These are phyloP conservation scores for Vulpes vulpes DNA, from an alignment of 2,113 vertebrate genomes.

Conservation along the genomic window DNA sequence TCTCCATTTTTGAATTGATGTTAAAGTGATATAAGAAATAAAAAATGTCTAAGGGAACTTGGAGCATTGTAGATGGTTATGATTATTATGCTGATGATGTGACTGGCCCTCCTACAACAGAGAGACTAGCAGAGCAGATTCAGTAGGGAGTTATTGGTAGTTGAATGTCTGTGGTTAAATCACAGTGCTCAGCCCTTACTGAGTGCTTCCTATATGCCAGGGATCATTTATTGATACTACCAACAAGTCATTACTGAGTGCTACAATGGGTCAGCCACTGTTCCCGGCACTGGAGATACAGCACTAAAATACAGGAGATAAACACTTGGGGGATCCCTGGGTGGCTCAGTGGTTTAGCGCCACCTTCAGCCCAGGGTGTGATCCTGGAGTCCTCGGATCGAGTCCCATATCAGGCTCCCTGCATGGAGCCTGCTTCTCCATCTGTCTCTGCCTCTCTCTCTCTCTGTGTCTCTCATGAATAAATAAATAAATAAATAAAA, in stretches of 20 bases:
- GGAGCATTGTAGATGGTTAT: not conserved
- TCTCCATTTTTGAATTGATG: not conserved
- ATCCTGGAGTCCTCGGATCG: no score
- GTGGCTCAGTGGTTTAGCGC: no score
- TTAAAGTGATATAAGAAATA: not conserved
- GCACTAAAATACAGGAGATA: not conserved
- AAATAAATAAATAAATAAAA: no score
- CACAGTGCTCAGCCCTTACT: not conserved
- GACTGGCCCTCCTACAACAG: not conserved
- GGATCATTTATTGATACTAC: not conserved
- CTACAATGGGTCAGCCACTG: not conserved
- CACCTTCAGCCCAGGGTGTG: no score
- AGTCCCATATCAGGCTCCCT: no score
- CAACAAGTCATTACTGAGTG: not conserved
- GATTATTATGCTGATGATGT: not conserved
- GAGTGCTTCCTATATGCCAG: not conserved
- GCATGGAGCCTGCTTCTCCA: no score
- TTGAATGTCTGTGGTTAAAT: not conserved
- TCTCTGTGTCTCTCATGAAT: no score
- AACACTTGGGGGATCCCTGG: not conserved
- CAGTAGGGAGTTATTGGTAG: not conserved
- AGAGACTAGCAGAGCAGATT: not conserved
- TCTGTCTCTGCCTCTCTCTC: no score
- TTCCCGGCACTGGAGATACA: not conserved
- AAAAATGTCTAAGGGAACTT: not conserved